Conservation (phyloP, 2,797 vertebrate species). For the Crocodylus rhombifer region DNA sequence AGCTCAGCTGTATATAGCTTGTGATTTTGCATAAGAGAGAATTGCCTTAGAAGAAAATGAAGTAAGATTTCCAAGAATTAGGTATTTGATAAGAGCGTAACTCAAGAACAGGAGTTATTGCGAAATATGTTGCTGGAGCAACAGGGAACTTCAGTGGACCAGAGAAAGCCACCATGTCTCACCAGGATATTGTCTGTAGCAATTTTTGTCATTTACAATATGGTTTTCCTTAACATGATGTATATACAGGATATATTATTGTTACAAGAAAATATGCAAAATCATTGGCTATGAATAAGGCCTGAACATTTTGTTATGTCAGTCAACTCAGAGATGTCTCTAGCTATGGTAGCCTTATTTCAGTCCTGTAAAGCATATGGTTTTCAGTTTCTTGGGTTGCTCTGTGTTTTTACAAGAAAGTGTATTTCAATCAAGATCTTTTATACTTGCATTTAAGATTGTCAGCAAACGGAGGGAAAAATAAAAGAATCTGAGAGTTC, state of each 20-base stretch:
- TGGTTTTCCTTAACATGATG: background rate
- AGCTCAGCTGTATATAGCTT: no score
- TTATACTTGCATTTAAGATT: background rate
- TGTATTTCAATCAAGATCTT: background rate
- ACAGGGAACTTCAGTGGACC: background rate
- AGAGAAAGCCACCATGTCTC: background rate
- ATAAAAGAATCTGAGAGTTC: background rate
- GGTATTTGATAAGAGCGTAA: background rate
- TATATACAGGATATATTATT: background rate
- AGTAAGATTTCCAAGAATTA: background rate
- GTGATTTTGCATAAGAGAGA: no score
- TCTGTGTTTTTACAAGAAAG: background rate
- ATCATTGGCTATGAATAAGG: background rate
- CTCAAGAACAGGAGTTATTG: background rate
- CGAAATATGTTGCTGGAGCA: background rate
- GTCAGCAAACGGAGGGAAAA: background rate
- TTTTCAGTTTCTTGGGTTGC: background rate
- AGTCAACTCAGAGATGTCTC: background rate
- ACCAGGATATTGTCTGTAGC: background rate
- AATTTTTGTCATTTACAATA: background rate
- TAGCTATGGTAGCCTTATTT: background rate
- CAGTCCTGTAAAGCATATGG: background rate
- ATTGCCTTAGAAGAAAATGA: no score
- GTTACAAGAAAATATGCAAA: background rate
- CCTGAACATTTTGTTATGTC: background rate